A percentile compares a stretch with the other conserved stretches of the same genome.
phyloP scores from a whole-genome alignment of 2,888 invertebrate species.

The Corbicula japonica region DNA sequence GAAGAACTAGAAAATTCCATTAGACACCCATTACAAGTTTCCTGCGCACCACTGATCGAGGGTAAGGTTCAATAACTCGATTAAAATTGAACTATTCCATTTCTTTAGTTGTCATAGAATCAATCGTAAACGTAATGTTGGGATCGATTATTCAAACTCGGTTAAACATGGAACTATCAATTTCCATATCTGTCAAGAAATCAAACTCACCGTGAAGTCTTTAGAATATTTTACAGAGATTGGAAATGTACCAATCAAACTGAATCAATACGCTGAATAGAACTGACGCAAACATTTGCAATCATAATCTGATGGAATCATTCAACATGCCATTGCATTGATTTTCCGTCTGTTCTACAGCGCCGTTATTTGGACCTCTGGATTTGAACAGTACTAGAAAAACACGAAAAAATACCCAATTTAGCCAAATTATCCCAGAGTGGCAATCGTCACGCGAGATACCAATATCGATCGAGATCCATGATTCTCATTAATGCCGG shows the following conservation, averaged over 20 bases:
- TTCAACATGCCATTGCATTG: conserved; percentile 28
- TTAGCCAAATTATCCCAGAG: conserved; percentile 26
- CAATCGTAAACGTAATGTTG: conserved; percentile 1
- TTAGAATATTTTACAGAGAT: neutral
- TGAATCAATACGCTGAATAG: conserved; percentile 10
- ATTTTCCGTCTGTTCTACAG: conserved; percentile 19
- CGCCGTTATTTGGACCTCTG: neutral
- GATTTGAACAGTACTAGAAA: neutral
- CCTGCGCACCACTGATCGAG: neutral
- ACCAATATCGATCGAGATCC: too few species aligned
- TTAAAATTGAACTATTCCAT: conserved; percentile 33
- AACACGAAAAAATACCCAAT: conserved; percentile 16
- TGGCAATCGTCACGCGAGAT: conserved; percentile 21
- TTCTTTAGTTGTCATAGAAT: conserved; percentile 8
- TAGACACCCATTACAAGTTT: conserved; percentile 28
- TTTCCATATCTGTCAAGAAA: conserved; percentile 10
- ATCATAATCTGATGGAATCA: conserved; percentile 2
- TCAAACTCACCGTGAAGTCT: conserved; percentile 6
- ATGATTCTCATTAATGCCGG: too few species aligned
- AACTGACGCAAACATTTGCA: conserved; percentile 11
- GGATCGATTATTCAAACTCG: neutral
- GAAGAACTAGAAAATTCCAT: conserved; percentile 55
- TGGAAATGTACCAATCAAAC: neutral
- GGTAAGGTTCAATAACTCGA: conserved; percentile 23
- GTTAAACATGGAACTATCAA: neutral